Evolutionary conservation across 2,888 invertebrate species (phyloP), one percentile per base, ranked within the genome.

Genomic region (Abrostola tripartita): DNA sequence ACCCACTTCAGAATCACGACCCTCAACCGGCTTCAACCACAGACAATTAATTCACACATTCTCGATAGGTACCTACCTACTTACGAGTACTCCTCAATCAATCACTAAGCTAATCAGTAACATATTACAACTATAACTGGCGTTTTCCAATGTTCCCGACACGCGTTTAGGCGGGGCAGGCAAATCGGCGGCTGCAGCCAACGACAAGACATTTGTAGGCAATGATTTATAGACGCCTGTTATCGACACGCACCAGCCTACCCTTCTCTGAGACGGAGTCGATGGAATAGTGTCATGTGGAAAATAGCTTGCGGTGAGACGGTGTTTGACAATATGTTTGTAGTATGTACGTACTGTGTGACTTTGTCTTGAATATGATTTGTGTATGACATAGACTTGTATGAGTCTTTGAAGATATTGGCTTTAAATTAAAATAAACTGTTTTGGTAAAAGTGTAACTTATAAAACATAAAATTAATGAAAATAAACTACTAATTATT

Each of bases 201-300:
- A 91, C 91, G 90, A 90, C 93, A 87, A 88, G 91, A 92, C 92
- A 92, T 93, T 93, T 90, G 90, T 87, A 85, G 84, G 84, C 87
- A 86, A 88, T 94, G 94, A 94, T 94, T 94, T 94, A 94, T 94
- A 87, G 86, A 71, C 78, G 78, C 73, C 90, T 94, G 94, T 91
- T 94, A 94, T 94, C 94, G 94, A 93, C 94, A 93, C 85, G 85
- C 86, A 86, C 73, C 92, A 92, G 91, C 88, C 87, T 90, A 92
- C 92, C 93, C 93, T 92, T 90, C 92, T 84, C 82, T 76, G 78
- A 61, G 68, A 53, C 78, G 64, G 78, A 81, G 78, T 69, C 74
- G 71, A 74, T 70, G 49, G 61, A 61, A 65, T 61, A 63, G 59
- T 69, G 61, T 68, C 65, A 69, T 61, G 65, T 68, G 59, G 63